Conservation (phyloP, 2,888 invertebrate genomes). For the Macrosoma leucophasiata region DNA sequence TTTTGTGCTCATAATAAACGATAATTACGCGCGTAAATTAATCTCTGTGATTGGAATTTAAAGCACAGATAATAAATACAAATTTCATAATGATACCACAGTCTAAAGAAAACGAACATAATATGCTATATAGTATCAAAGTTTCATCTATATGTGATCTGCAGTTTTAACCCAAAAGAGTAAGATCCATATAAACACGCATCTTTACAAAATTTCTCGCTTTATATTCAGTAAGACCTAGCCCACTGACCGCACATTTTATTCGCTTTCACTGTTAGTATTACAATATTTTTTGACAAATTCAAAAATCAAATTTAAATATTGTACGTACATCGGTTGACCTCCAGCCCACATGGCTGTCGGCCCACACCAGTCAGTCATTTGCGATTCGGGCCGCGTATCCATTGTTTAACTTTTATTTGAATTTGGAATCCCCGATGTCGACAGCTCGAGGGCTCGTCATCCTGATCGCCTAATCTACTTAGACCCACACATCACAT, state of each 20-base stretch:
- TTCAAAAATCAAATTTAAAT: constrained; percentile 41
- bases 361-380: constrained; percentile 55
- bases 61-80: too few species aligned
- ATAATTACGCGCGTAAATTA: too few species aligned
- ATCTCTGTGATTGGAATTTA: too few species aligned
- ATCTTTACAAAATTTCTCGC: too few species aligned
- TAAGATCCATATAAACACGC: too few species aligned
- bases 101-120: too few species aligned
- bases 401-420: constrained; percentile 67
- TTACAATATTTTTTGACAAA: constrained; percentile 22
- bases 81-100: too few species aligned
- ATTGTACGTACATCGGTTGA: constrained; percentile 46
- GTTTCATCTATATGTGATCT: too few species aligned
- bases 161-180: too few species aligned
- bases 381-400: constrained; percentile 65
- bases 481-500: constrained; percentile 10
- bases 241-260: constrained; percentile 6
- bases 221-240: too few species aligned
- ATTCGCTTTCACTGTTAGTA: constrained; percentile 5
- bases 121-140: too few species aligned
- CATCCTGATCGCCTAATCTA: constrained; percentile 27
- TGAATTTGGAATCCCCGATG: constrained; percentile 47
- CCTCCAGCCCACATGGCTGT: constrained; percentile 68
- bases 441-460: constrained; percentile 35
- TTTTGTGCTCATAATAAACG: too few species aligned